phyloP scores from a whole-genome alignment of 2,797 vertebrate genomes.

The Esox lucius region DNA sequence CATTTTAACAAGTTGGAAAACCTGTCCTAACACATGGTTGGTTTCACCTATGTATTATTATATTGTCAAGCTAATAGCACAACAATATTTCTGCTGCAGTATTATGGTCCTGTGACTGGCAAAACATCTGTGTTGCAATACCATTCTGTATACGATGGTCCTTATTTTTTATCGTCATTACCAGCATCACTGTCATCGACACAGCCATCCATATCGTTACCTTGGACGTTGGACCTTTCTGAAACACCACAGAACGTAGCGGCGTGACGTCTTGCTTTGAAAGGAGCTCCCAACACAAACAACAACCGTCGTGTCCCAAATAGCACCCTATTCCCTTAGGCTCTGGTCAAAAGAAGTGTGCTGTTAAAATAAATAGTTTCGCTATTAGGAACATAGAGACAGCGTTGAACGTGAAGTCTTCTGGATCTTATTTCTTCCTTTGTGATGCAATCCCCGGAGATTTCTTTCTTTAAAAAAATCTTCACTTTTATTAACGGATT shows the following conservation, averaged over 20 bases:
- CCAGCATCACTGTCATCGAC: background rate
- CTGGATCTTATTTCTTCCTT: slow-evolving; percentile 52
- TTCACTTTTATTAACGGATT: slow-evolving; percentile 61
- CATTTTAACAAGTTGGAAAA: too few relatives aligned
- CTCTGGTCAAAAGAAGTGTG: background rate
- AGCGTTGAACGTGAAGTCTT: slow-evolving; percentile 5
- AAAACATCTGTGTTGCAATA: background rate
- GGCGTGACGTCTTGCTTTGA: background rate
- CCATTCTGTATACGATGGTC: background rate
- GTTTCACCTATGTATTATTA: too few relatives aligned
- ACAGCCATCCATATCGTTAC: background rate
- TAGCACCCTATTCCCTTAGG: background rate
- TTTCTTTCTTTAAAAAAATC: slow-evolving; percentile 37
- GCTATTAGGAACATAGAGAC: background rate
- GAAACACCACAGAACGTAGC: background rate
- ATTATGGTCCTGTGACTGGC: too few relatives aligned
- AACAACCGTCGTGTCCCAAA: background rate
- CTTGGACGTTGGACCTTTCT: background rate
- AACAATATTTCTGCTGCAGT: too few relatives aligned
- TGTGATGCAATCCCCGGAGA: slow-evolving; percentile 54
- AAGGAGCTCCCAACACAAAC: background rate
- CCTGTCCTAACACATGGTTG: too few relatives aligned
- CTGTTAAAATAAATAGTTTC: background rate
- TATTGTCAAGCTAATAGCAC: too few relatives aligned
- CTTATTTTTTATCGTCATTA: too few relatives aligned